Base-by-base conservation (phyloP, 2,797 vertebrate species). In the Coregonus suidteri region DNA sequence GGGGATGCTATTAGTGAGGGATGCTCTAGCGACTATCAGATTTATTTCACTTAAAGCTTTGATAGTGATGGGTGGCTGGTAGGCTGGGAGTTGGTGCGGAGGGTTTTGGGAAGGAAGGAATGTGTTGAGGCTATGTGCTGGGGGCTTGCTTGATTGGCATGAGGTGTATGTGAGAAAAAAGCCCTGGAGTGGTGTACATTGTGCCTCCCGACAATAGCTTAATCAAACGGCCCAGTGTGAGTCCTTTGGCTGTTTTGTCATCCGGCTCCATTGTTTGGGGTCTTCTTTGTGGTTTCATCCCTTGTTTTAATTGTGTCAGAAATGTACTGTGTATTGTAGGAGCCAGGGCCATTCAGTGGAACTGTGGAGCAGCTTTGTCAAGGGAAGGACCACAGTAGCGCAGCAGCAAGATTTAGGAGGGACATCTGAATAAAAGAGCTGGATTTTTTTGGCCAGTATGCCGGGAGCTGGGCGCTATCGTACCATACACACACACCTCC, bases 271-370 rank as follows among this genome's bases (percentile, higher is more conserved):
- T 95, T 94, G 93, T 94, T 92, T 89, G 88, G 80, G 85, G 78
- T 84, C 85, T 85, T 90, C 92, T 94, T 93, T 93, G 93, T 93
- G 87, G 89, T 87, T 91, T 92, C 90, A 89, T 87, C 92, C 89
- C 89, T 91, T 92, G 87, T 93, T 92, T 93, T 93, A 92, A 91
- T 93, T 94, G 93, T 94, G 91, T 86, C 84, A 84, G 92, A 94
- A 93, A 93, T 93, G 92, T 93, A 95, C 94, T 94, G 94, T 93
- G 93, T 90, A 94, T 95, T 94, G 92, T 93, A 92, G 86, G 87
- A 89, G 87, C 88, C 82, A 73, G 85, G 89, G 82, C 93, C 82
- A 91, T 94, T 95, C 93, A 95, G 87, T 82, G 83, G 79, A 82
- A 88, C 89, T 91, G 92, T 84, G 88, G 91, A 92, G 88, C 88